A percentile compares a stretch with the other conserved stretches of the same genome.
These are phyloP conservation scores for Cecropterus lyciades DNA, from an alignment of 1,140 invertebrate species.

Conservation along the genomic window DNA sequence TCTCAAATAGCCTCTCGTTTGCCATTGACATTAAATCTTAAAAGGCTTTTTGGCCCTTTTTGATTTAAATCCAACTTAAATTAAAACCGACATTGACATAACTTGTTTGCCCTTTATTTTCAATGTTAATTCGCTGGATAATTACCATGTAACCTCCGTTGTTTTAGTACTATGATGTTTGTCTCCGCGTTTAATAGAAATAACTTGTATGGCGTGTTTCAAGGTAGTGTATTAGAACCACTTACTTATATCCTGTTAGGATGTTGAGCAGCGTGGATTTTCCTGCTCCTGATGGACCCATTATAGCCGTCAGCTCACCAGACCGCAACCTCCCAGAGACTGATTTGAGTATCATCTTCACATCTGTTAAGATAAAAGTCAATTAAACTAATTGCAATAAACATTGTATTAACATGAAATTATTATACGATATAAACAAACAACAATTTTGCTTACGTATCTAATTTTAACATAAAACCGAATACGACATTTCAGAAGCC, in stretches of 20 bases:
- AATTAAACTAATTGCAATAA: not conserved
- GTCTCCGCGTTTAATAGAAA: not conserved
- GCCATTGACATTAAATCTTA: no score
- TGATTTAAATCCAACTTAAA: not conserved
- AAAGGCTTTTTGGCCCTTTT: not conserved
- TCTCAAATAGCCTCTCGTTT: no score
- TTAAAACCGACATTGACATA: not conserved
- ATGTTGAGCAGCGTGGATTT: conserved; percentile 96
- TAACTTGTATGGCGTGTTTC: conserved; percentile 2
- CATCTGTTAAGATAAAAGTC: conserved; percentile 83
- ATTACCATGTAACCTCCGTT: not conserved
- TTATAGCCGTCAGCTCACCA: conserved; percentile 95
- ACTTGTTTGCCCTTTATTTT: not conserved
- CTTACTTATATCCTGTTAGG: conserved; percentile 94
- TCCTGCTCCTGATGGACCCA: conserved; percentile 96
- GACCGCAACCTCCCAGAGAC: conserved; percentile 92
- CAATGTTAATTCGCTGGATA: not conserved
- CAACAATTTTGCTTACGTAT: no score
- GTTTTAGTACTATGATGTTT: not conserved
- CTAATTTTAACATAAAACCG: no score
- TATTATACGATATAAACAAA: not conserved
- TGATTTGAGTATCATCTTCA: conserved; percentile 92
- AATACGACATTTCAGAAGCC: no score
- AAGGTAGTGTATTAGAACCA: conserved; percentile 41
- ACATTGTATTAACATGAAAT: not conserved